Percentiles rank a stretch among this genome's conserved stretches.
Evolutionary conservation across 2,888 invertebrate genomes (phyloP).

Genomic region (Stenurella melanura): DNA sequence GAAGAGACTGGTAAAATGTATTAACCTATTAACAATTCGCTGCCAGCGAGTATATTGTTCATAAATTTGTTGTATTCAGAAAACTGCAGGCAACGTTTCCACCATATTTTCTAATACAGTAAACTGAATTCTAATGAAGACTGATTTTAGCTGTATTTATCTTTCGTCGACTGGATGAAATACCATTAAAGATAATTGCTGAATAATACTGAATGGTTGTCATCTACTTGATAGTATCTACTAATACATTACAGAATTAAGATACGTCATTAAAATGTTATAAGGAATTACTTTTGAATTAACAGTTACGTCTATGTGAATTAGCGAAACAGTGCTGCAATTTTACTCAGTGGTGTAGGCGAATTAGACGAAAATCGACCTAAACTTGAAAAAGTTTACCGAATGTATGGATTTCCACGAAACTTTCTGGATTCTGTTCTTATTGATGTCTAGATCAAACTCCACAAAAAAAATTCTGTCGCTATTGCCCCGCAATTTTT

Average conservation of each 20-base stretch:
- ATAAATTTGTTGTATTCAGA: neutral
- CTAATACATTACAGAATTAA: neutral
- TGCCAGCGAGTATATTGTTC: neutral
- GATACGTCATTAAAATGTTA: neutral
- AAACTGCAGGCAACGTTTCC: neutral
- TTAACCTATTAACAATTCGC: neutral
- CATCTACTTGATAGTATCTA: neutral
- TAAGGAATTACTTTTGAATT: neutral
- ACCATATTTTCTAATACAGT: neutral
- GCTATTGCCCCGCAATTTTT: no score
- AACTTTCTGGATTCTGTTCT: no score
- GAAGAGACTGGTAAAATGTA: neutral
- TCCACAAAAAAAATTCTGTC: no score
- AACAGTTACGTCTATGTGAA: neutral
- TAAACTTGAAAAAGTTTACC: no score
- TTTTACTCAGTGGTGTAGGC: no score
- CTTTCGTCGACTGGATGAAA: neutral
- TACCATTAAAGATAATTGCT: neutral
- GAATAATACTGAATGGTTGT: neutral
- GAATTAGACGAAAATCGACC: no score
- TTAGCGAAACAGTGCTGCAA: neutral
- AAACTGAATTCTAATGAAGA: conserved; percentile 9
- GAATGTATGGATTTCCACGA: no score
- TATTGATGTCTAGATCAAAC: no score
- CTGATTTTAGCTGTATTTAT: neutral